These are phyloP conservation scores for Cryptoprocta ferox DNA, from an alignment of 2,797 vertebrate genomes.

Conservation along the genomic window DNA sequence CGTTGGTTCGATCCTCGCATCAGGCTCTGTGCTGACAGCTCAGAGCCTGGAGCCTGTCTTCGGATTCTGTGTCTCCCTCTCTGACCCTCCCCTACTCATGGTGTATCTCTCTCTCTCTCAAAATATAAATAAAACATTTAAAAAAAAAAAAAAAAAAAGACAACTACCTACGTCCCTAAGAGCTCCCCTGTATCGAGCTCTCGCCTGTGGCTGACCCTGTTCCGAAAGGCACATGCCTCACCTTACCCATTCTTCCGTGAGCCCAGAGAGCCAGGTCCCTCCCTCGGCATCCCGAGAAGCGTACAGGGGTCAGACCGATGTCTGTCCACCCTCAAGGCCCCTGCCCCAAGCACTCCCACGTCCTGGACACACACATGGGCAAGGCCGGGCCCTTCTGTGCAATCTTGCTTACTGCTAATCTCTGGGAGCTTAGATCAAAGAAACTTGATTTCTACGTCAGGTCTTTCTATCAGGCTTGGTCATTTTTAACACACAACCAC, in stretches of 20 bases:
- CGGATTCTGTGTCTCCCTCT: no score
- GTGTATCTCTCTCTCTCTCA: no score
- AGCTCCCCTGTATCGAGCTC: not conserved
- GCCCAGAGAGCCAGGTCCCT: not conserved
- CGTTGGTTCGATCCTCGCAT: no score
- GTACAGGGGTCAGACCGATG: not conserved
- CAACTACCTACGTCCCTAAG: rapidly evolving
- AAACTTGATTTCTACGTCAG: not conserved
- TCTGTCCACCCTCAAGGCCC: not conserved
- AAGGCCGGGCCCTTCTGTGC: not conserved
- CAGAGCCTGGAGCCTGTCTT: no score
- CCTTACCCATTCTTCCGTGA: not conserved
- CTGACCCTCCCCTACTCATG: no score
- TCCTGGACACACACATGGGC: not conserved
- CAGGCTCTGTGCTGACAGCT: no score
- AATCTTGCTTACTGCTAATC: not conserved
- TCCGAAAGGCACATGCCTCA: not conserved
- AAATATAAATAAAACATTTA: no score
- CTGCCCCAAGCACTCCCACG: not conserved
- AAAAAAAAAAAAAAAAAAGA: no score
- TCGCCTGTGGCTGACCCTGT: not conserved
- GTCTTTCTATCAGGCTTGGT: not conserved
- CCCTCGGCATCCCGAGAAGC: not conserved
- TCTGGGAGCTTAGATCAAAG: not conserved
- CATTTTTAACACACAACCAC: not conserved